Evolutionary conservation across 1,140 invertebrate species (phyloP).

Genomic region (Pseudoatta argentina): DNA sequence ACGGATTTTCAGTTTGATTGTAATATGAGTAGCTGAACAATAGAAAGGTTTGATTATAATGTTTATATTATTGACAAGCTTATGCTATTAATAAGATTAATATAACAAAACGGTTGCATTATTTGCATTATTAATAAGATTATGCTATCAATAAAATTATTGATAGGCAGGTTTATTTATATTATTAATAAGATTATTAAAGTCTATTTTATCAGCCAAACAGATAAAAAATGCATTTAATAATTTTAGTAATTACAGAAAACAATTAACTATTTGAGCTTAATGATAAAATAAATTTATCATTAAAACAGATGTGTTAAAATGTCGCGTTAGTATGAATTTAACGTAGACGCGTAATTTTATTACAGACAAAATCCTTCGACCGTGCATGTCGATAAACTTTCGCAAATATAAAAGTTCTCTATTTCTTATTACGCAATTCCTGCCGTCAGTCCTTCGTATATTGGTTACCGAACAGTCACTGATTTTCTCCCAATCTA

Average conservation of each 20-base stretch:
- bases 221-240: not conserved
- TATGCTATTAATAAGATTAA: not conserved
- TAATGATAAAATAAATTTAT: not conserved
- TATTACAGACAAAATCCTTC: slow-evolving; percentile 4
- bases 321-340: not conserved
- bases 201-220: not conserved
- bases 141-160: not conserved
- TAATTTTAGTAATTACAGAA: not conserved
- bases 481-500: slow-evolving; percentile 23
- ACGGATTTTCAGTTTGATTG: not conserved
- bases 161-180: no score
- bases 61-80: not conserved
- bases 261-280: not conserved
- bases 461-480: slow-evolving; percentile 30
- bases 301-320: not conserved
- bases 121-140: not conserved
- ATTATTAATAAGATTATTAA: slow-evolving; percentile 3
- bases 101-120: not conserved
- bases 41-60: not conserved
- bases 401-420: slow-evolving; percentile 14
- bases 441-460: not conserved
- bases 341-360: not conserved
- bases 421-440: not conserved
- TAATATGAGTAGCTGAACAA: not conserved
- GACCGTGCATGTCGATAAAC: not conserved